These are phyloP conservation scores for Amiota minor DNA, from an alignment of 2,888 invertebrate genomes.

Conservation along the genomic window DNA sequence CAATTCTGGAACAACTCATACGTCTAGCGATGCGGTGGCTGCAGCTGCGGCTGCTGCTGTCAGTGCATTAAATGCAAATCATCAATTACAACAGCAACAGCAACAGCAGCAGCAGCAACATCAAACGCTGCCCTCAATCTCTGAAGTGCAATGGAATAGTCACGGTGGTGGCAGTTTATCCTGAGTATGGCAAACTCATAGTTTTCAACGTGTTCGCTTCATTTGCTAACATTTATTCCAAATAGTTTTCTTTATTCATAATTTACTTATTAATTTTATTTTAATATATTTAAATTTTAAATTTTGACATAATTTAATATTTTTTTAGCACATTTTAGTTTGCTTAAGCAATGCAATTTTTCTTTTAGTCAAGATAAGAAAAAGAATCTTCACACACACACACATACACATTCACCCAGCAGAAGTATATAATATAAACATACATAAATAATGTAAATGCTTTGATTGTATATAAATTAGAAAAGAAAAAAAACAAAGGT, in stretches of 20 bases:
- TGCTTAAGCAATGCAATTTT: neutral
- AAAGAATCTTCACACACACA: neutral
- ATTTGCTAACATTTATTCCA: slow-evolving; percentile 44
- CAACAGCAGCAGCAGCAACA: slow-evolving; percentile 55
- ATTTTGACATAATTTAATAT: neutral
- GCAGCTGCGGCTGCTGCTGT: slow-evolving; percentile 22
- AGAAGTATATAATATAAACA: neutral
- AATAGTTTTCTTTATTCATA: neutral
- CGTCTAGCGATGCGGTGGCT: slow-evolving; percentile 54
- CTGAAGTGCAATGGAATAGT: slow-evolving; percentile 78
- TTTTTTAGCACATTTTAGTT: neutral
- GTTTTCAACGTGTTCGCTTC: slow-evolving; percentile 49
- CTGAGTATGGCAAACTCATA: slow-evolving; percentile 63
- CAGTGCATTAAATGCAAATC: slow-evolving; percentile 54
- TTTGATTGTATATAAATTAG: slow-evolving; percentile 28
- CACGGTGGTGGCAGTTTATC: slow-evolving; percentile 70
- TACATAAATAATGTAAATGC: slow-evolving; percentile 15
- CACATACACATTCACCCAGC: neutral
- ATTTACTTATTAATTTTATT: neutral
- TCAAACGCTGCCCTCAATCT: slow-evolving; percentile 75
- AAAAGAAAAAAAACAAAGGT: slow-evolving; percentile 6
- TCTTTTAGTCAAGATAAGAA: slow-evolving; percentile 19
- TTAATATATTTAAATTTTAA: neutral
- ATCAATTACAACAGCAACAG: slow-evolving; percentile 46
- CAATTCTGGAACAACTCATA: slow-evolving; percentile 52